Conservation (phyloP, 2,113 vertebrate species). For the Pedionomus torquatus region DNA sequence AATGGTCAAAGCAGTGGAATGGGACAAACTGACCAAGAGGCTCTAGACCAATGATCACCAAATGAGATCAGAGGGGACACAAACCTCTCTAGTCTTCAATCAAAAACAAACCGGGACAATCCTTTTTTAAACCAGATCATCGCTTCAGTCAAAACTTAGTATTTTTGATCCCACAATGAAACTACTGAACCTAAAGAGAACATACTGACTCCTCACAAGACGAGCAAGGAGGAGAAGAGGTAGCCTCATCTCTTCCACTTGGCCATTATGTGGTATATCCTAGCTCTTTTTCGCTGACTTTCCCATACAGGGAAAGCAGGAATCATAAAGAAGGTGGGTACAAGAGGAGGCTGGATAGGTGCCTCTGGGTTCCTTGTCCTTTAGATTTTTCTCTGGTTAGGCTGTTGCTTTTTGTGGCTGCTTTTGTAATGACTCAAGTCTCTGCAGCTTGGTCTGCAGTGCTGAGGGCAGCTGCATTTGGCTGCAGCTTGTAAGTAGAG, state of each 20-base stretch:
- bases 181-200: neutral
- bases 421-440: neutral
- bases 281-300: neutral
- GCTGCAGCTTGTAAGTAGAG: neutral
- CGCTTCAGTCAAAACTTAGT: neutral
- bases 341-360: neutral
- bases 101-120: constrained; percentile 58
- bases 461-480: neutral
- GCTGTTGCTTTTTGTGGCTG: neutral
- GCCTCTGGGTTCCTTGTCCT: neutral
- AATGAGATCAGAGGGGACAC: constrained; percentile 39
- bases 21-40: constrained; percentile 60
- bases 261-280: neutral
- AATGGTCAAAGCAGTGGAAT: constrained; percentile 41
- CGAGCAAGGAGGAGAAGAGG: neutral
- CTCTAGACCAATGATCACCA: constrained; percentile 39
- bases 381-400: neutral
- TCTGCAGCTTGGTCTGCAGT: neutral
- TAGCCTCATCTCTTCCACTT: neutral
- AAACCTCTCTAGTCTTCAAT: constrained; percentile 57
- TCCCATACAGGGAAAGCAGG: neutral
- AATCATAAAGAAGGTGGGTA: neutral
- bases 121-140: constrained; percentile 49
- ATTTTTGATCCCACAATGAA: neutral
- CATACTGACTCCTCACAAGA: neutral